Base-by-base conservation (phyloP, 2,113 vertebrate genomes). In the Apodemus sylvaticus region DNA sequence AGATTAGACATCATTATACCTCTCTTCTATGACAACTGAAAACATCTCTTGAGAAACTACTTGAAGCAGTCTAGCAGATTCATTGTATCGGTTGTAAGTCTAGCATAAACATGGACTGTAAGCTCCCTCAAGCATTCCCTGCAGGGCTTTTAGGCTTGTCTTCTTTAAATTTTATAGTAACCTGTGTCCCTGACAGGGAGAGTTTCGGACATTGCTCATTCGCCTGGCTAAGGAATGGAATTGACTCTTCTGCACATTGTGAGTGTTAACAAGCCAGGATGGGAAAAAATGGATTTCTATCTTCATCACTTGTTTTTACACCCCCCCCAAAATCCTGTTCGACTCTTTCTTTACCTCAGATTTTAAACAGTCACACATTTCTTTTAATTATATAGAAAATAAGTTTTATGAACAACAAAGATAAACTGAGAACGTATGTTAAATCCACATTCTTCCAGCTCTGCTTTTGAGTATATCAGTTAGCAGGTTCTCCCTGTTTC, bases 361-460 rank as follows among this genome's bases (percentile, higher is more conserved):
- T 66, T 74, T 82, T 83, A 42, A 90, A 70, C 6, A 39, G 26
- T 11, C 3, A 71, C 0, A 26, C 71, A 81, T 96, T 97, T 88
- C 9, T 92, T 73, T 55, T 55, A 73, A 87, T 95, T 94, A 66
- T 9, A 74, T 4, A 87, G 10, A 71, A 87, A 55, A 19, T 48
- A 24, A 73, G n/a, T 90, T 3, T 24, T 78, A 39, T 19, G 26
- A 24, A 74, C n/a, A 73, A 48, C 26, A 87, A 64, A 66, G 48
- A n/a, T 87, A 93, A 62, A 71, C 10, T 79, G n/a, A 83, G 68
- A 89, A 89, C 74, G 51, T 87, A 76, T 79, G 45, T 82, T 42
- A 89, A 89, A 1, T 79, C 26, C 5, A 1, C 5, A 11, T 96
- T 20, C 29, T 77, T 4, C 88, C 64, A 17, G 13, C 17, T 76